Evolutionary conservation across 2,113 vertebrate genomes (phyloP), one percentile per base, ranked within the genome.

Genomic region (Erpornis zantholeuca): DNA sequence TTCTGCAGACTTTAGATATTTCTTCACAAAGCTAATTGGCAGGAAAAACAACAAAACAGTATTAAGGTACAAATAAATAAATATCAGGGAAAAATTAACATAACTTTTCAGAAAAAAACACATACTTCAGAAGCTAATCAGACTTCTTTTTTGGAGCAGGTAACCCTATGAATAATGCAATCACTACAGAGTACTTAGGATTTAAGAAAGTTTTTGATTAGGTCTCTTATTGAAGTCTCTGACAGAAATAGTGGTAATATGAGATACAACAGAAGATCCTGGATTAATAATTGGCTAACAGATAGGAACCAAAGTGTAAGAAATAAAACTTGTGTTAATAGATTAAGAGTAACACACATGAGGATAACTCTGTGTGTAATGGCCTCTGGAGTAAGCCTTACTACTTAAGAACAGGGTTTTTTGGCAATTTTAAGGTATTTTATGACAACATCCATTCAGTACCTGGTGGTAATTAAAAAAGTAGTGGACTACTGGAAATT

Each of bases 131-230:
- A 42, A 64, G 14, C 7, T 71, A 65, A 76, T 40, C 38, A 38
- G 25, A 36, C 21, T 17, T 53, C 13, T 85, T 38, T 73, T 21
- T 33, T 79, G n/a, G 27, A 87, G 47, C 2, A 59, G 13, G 22
- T 50, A 89, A 42, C 29, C 9, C 9, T 35, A 35, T 22, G 31
- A 92, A 40, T 50, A 23, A 73, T 42, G 35, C 17, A 65, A 57
- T 69, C 35, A 73, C 25, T 70, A 14, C 0, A 57, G 14, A 77
- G 35, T 29, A 45, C 4, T 38, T 66, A 33, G 27, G 84, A 95
- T 83, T 86, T 77, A 73, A 75, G 64, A 92, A 61, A 81, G 14
- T 15, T 81, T 84, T 86, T 64, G 15, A 61, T n/a, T 17, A 82
- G 7, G 12, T 56, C 10, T 50, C 35, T 77, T 56, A 24, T 47